Conservation (phyloP, 2,113 vertebrate species). For the Arizona elegans region DNA sequence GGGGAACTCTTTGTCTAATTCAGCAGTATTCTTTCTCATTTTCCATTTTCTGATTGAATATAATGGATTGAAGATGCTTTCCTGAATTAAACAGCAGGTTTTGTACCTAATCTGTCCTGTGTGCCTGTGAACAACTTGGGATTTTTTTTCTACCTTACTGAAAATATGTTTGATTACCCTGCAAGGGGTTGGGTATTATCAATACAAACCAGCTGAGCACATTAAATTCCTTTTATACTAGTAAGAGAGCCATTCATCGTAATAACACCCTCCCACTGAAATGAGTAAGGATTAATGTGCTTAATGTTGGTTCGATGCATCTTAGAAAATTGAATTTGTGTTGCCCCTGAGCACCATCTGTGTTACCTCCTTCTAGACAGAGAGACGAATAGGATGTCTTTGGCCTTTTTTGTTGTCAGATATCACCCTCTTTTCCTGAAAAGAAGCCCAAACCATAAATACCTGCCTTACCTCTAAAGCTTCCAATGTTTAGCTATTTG, state of each 20-base stretch:
- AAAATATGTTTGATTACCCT: background rate
- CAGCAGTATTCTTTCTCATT: background rate
- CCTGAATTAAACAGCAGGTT: background rate
- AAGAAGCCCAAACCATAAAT: background rate
- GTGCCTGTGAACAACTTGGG: background rate
- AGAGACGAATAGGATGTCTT: background rate
- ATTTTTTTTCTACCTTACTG: background rate
- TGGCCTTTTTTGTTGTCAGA: fast-evolving
- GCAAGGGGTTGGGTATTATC: background rate
- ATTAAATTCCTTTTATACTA: background rate
- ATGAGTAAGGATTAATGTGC: background rate
- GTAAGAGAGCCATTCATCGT: background rate
- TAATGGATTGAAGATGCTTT: background rate
- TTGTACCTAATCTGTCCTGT: background rate
- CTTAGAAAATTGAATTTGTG: background rate
- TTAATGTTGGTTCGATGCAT: background rate
- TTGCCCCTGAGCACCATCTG: background rate
- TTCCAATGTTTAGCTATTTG: background rate
- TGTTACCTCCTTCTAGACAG: background rate
- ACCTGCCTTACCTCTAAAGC: background rate
- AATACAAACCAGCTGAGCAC: background rate
- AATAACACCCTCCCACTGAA: background rate
- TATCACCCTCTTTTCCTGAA: fast-evolving
- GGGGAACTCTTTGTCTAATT: background rate
- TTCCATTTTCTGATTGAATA: background rate